A percentile compares a stretch with the other conserved stretches of the same genome.
phyloP scores from a whole-genome alignment of 1,140 invertebrate species.

The Ceratitis capitata region DNA sequence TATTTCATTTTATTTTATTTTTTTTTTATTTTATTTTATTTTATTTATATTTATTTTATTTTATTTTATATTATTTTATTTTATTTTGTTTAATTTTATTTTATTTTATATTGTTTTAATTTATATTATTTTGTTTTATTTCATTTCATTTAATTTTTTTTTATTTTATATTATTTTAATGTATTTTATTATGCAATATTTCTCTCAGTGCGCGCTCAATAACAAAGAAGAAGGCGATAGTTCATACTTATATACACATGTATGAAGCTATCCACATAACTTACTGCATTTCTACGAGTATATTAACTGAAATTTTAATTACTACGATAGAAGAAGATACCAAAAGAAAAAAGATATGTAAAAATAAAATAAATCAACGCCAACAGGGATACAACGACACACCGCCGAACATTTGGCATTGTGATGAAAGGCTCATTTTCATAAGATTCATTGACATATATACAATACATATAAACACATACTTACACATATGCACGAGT shows the following conservation, averaged over 20 bases:
- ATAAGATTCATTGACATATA: constrained; percentile 2
- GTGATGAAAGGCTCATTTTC: constrained; percentile 19
- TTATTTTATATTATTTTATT: no score
- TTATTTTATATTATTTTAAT: no score
- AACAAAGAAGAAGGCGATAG: background rate
- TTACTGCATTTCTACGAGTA: constrained; percentile 14
- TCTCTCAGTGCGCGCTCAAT: background rate
- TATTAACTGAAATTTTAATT: constrained; percentile 45
- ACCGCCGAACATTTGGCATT: background rate
- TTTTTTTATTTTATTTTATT: no score
- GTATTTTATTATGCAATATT: no score
- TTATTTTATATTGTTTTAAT: no score
- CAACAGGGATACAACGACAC: background rate
- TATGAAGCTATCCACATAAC: background rate
- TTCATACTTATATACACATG: background rate
- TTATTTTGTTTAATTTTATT: no score
- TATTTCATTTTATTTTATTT: no score
- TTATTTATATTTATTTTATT: no score
- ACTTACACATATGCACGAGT: background rate
- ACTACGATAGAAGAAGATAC: background rate
- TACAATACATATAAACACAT: background rate
- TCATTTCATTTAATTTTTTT: no score
- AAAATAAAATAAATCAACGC: constrained; percentile 30
- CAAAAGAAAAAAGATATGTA: background rate
- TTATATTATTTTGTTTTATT: no score